These are phyloP conservation scores for Acanthosepion pharaonis DNA, from an alignment of 2,888 invertebrate genomes.

Conservation along the genomic window DNA sequence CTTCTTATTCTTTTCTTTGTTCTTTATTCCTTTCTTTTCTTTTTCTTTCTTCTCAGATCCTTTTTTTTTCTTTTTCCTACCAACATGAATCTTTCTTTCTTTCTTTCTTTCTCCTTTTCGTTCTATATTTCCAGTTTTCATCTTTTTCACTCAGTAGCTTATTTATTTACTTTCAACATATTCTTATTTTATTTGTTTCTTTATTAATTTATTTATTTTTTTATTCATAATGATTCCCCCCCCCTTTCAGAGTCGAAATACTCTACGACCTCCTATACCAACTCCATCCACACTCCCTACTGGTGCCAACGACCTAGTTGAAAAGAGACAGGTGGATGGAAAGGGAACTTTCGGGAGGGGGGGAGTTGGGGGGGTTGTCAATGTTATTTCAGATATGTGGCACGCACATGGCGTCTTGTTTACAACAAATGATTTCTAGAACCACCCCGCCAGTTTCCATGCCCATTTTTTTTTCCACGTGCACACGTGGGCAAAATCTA, in stretches of 20 bases:
- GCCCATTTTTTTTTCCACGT: background rate
- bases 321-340: background rate
- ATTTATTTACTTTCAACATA: background rate
- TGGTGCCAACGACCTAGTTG: constrained; percentile 33
- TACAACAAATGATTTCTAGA: background rate
- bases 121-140: background rate
- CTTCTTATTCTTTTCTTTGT: background rate
- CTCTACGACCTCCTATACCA: background rate
- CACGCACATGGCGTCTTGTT: background rate
- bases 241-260: background rate
- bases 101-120: background rate
- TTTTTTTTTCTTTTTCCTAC: no score
- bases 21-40: background rate
- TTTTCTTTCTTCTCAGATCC: background rate
- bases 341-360: background rate
- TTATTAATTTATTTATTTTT: background rate
- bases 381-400: constrained; percentile 33
- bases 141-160: background rate
- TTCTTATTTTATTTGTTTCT: background rate
- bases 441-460: background rate
- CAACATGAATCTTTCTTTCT: no score
- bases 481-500: constrained; percentile 17
- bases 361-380: background rate
- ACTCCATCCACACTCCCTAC: background rate
- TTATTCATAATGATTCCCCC: background rate